These are phyloP conservation scores for Iselma pallidipennis DNA, from an alignment of 2,888 invertebrate genomes.

Conservation along the genomic window DNA sequence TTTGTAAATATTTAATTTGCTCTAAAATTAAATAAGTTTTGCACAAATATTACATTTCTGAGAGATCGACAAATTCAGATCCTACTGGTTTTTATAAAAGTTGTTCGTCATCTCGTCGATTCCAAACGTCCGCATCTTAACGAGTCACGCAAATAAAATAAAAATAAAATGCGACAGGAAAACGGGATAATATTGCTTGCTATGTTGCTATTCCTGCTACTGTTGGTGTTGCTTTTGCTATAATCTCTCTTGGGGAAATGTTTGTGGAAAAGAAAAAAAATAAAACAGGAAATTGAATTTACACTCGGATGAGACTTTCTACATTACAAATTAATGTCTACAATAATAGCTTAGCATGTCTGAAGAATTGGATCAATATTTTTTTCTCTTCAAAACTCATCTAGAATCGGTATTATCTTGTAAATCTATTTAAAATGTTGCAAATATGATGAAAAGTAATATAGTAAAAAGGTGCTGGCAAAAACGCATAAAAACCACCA, in stretches of 20 bases:
- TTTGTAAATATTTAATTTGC: slow-evolving; percentile 20
- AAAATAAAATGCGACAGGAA: background rate
- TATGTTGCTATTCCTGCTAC: too few species aligned
- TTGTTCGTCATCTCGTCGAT: background rate
- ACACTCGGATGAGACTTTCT: background rate
- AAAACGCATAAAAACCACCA: slow-evolving; percentile 12
- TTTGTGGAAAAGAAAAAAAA: background rate
- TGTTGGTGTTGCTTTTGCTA: background rate
- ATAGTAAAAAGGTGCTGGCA: background rate
- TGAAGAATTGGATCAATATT: background rate
- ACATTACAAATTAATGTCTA: background rate
- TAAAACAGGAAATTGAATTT: background rate
- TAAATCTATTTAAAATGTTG: background rate
- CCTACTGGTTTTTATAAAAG: background rate
- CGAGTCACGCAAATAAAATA: background rate
- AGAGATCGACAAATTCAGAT: background rate
- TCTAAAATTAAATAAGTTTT: slow-evolving; percentile 11
- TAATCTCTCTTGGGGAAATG: background rate
- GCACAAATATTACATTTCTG: background rate
- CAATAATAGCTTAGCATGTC: background rate
- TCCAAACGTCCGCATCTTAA: background rate
- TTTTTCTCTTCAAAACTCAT: too few species aligned
- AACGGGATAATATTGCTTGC: background rate
- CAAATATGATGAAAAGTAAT: background rate
- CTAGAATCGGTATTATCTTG: background rate